Percentiles rank a stretch among this genome's conserved stretches.
These are phyloP conservation scores for Nannoperca obscura DNA, from an alignment of 2,797 vertebrate genomes.

Conservation along the genomic window DNA sequence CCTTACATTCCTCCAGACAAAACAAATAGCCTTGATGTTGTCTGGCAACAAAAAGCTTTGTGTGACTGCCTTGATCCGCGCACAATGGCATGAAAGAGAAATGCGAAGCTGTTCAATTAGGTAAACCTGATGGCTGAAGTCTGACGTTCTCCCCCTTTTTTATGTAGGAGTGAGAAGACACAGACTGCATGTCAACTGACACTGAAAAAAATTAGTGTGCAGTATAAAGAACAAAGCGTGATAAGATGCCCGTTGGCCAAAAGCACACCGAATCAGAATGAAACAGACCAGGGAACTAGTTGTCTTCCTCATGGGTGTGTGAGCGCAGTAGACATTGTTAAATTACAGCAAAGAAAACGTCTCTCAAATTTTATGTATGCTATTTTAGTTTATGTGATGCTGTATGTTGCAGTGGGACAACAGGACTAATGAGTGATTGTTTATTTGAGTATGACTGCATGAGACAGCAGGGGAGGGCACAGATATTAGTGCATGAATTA, in stretches of 20 bases:
- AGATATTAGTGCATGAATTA: background rate
- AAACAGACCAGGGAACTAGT: constrained; percentile 51
- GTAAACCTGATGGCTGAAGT: constrained; percentile 77
- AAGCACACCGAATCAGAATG: constrained; percentile 53
- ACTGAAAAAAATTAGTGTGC: constrained; percentile 61
- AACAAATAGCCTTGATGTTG: constrained; percentile 83
- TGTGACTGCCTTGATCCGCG: constrained; percentile 73
- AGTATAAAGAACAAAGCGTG: constrained; percentile 67
- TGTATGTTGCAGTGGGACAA: background rate
- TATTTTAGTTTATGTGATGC: constrained; percentile 19
- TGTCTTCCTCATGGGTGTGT: constrained; percentile 31
- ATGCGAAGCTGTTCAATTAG: constrained; percentile 81
- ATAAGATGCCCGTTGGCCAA: constrained; percentile 61
- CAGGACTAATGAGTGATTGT: background rate
- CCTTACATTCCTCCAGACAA: constrained; percentile 83
- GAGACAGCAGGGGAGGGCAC: background rate
- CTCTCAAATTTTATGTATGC: constrained; percentile 16
- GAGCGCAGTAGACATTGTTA: constrained; percentile 26
- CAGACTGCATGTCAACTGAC: constrained; percentile 56
- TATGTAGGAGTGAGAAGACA: constrained; percentile 50
- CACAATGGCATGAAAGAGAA: constrained; percentile 80
- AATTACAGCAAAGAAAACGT: constrained; percentile 32
- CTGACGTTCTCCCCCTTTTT: constrained; percentile 58
- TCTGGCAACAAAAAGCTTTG: constrained; percentile 77
- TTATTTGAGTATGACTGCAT: background rate